A percentile compares a stretch with the other conserved stretches of the same genome.
Conservation (phyloP, 64 coral and sea anemone species). For the Trachythela sp. region DNA sequence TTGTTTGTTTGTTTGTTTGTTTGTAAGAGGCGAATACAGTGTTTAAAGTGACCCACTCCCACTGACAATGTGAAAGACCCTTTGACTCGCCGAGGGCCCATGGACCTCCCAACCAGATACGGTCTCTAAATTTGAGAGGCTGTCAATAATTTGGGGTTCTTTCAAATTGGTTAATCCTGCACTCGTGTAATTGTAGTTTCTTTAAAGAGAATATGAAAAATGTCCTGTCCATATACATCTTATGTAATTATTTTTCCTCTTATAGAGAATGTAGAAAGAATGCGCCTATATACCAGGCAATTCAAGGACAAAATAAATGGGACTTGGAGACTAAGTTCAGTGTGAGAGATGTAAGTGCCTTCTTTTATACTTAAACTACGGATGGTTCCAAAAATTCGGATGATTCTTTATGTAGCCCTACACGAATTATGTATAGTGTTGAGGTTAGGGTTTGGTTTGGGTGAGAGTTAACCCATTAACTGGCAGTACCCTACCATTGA, state of each 20-base stretch:
- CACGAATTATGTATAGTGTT: too few relatives aligned
- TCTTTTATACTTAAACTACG: not conserved
- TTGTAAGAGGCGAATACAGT: not conserved
- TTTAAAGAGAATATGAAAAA: too few relatives aligned
- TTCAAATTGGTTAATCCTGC: too few relatives aligned
- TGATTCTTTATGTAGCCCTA: too few relatives aligned
- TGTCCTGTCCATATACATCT: too few relatives aligned
- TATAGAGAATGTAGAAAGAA: slow-evolving; percentile 57
- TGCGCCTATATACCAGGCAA: slow-evolving; percentile 53
- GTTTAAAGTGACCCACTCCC: too few relatives aligned
- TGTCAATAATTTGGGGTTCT: too few relatives aligned
- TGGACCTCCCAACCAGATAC: not conserved
- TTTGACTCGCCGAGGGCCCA: not conserved
- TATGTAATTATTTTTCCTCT: not conserved
- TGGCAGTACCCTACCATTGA: too few relatives aligned
- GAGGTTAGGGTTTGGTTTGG: too few relatives aligned
- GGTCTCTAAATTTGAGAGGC: too few relatives aligned
- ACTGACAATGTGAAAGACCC: not conserved
- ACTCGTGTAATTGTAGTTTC: too few relatives aligned
- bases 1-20: not conserved
- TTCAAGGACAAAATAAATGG: slow-evolving; percentile 39
- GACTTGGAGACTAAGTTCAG: slow-evolving; percentile 46
- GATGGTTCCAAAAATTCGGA: not conserved
- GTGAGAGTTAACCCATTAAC: too few relatives aligned
- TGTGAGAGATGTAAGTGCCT: slow-evolving; percentile 53